phyloP scores from a whole-genome alignment of 2,113 vertebrate species.

The Cyphomyrus discorhynchus region DNA sequence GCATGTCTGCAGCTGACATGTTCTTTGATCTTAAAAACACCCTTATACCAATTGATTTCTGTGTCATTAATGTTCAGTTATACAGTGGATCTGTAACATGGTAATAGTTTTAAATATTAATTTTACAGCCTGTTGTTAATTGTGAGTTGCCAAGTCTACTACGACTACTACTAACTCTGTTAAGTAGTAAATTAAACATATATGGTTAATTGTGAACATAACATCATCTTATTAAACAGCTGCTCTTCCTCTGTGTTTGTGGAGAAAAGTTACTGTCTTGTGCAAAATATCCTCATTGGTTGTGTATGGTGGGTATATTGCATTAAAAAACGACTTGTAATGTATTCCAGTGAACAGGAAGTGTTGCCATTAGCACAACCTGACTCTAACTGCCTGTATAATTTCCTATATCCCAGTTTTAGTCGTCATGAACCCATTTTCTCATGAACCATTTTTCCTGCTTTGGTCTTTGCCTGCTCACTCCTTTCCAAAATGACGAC shows the following conservation, averaged over 20 bases:
- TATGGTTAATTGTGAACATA: neutral
- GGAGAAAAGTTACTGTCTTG: neutral
- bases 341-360: neutral
- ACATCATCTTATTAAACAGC: neutral
- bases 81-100: neutral
- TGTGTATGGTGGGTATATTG: neutral
- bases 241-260: neutral
- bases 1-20: neutral
- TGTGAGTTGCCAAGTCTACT: neutral
- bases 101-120: neutral
- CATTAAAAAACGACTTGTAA: neutral
- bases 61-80: neutral
- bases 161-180: neutral
- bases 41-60: neutral
- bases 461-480: neutral
- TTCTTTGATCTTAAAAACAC: neutral
- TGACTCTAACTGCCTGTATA: neutral
- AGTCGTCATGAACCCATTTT: neutral
- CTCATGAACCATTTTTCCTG: neutral
- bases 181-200: neutral
- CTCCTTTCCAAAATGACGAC: neutral
- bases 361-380: neutral
- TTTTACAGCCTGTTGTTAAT: neutral
- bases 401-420: neutral
- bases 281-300: neutral